Base-by-base conservation (phyloP, 2,888 invertebrate genomes). In the Platypus cylindrus region DNA sequence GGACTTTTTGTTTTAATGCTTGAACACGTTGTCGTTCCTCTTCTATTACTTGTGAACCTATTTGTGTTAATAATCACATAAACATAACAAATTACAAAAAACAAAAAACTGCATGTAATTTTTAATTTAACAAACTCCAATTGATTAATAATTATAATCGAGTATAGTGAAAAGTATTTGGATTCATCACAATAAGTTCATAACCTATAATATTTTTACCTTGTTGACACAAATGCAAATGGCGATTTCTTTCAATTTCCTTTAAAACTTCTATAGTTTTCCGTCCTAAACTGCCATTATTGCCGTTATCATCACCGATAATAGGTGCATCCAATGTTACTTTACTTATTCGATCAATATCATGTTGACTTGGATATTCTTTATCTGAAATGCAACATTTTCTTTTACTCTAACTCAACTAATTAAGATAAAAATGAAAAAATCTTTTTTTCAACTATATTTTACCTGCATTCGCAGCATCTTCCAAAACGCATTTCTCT, bases 31-130 rank as follows among this genome's bases (percentile, higher is more conserved):
- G 78, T 23, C 87, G 69, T 60, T 91, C 90, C 55, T 90, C 83
- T 55, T 90, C 89, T 51, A 91, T 89, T 43, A 91, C 84, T 68
- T 84, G 81, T 49, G 84, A 84, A 41, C 90, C 90, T 90, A 55
- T 28, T n/a, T n/a, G n/a, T n/a, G n/a, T n/a, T n/a, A n/a, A n/a
- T n/a, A n/a, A n/a, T n/a, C n/a, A n/a, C n/a, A n/a, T n/a, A n/a
- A n/a, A n/a, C n/a, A n/a, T n/a, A n/a, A n/a, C n/a, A n/a, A n/a
- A n/a, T n/a, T n/a, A 27, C 9, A 14, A 27, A 14, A 27, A 14
- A 5, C 20, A 20, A 5, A 20, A 7, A 20, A 5, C 20, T 20
- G 9, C 9, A 20, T 9, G 20, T 5, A 5, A 7, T 9, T 20
- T 5, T 20, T 20, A 9, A 20, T 20, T 7, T 9, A 20, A 20